These are phyloP conservation scores for Crocodylus rhombifer DNA, from an alignment of 2,797 vertebrate genomes.

Conservation along the genomic window DNA sequence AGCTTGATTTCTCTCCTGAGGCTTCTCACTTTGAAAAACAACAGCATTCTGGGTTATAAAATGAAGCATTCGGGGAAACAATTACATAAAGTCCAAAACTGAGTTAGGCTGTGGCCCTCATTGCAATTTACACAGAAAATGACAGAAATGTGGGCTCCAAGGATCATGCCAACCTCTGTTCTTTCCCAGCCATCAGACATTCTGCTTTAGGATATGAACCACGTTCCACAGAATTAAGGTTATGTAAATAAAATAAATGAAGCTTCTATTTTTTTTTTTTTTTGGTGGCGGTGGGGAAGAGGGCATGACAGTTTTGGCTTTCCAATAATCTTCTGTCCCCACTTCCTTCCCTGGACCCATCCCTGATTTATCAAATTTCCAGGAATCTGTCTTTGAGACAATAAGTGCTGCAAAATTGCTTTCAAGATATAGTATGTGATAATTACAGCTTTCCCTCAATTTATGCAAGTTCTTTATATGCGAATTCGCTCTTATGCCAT, in stretches of 20 bases:
- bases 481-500: too few relatives aligned
- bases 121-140: not conserved
- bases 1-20: not conserved
- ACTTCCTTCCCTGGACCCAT: too few relatives aligned
- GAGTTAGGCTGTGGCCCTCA: not conserved
- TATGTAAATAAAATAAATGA: too few relatives aligned
- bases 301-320: too few relatives aligned
- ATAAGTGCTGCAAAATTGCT: not conserved
- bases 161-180: not conserved
- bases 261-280: too few relatives aligned
- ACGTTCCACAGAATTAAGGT: too few relatives aligned
- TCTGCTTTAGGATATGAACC: not conserved
- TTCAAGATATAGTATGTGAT: not conserved
- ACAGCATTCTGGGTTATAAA: too few relatives aligned
- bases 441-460: not conserved
- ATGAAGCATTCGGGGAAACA: too few relatives aligned
- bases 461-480: too few relatives aligned
- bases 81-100: not conserved
- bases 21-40: not conserved
- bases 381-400: not conserved
- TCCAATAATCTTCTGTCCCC: too few relatives aligned
- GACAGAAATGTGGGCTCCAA: fast-evolving
- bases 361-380: not conserved
- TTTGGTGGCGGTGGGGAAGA: too few relatives aligned
- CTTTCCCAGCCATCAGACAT: not conserved